Evolutionary conservation across 2,888 invertebrate species (phyloP), one percentile per base, ranked within the genome.

Genomic region (Drosophila mimetica): DNA sequence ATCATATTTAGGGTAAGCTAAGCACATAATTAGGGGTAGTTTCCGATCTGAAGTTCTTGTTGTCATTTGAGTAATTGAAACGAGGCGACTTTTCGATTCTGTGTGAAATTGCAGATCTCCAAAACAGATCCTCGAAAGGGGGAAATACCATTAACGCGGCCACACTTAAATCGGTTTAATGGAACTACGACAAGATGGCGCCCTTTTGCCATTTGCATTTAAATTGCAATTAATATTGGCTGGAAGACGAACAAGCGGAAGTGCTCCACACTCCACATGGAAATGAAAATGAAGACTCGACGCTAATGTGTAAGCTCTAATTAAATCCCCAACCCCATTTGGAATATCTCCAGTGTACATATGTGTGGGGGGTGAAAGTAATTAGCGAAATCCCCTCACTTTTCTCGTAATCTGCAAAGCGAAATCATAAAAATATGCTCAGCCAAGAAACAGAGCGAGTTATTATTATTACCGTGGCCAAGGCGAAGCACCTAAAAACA

Each of bases 351-450:
- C 44, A 28, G 28, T 41, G 44, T 64, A 61, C 53, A 30, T 54
- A 44, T 36, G 36, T 47, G 52, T 46, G 51, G 54, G 51, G 54
- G 60, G 60, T 57, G 52, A 70, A 80, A 78, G 87, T 86, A 85
- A 85, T 85, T 85, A 85, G 84, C 74, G 71, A 82, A 85, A 76
- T 85, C 78, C 87, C 44, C 71, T 76, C 82, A 64, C 69, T 59
- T 75, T 75, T 66, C 51, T 61, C 76, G 80, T 79, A 85, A 81
- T 81, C 85, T 85, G 71, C 74, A 71, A 66, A 81, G 77, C 71
- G 63, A 71, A 86, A 80, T 83, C 83, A 79, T 86, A 83, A 85
- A 85, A 85, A 85, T 86, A 86, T 85, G 84, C 69, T 85, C 65
- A 80, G 71, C 78, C 42, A 51, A 50, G 61, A 51, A 82, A 76